Evolutionary conservation across 1,140 invertebrate species (phyloP).

Genomic region (Drosophila malerkotliana): DNA sequence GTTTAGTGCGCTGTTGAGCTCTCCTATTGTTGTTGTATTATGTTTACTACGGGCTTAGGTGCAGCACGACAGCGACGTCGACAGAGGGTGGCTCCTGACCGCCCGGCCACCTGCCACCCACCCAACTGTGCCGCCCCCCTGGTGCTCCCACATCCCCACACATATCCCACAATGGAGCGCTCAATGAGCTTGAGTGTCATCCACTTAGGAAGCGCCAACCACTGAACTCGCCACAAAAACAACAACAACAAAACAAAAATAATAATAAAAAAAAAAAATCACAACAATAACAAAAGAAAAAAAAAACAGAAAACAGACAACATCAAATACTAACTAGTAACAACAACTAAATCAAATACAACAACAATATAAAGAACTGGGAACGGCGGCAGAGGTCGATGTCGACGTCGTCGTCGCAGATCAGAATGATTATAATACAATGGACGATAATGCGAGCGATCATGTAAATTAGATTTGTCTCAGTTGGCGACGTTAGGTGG

Average conservation of each 20-base stretch:
- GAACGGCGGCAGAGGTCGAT: constrained; percentile 58
- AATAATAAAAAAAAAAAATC: constrained; percentile 34
- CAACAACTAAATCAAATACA: constrained; percentile 20
- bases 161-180: constrained; percentile 62
- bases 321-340: constrained; percentile 1
- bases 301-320: not conserved
- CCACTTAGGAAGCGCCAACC: constrained; percentile 82
- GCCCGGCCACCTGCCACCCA: not conserved
- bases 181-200: constrained; percentile 81
- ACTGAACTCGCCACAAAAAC: constrained; percentile 68
- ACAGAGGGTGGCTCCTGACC: not conserved
- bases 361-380: constrained; percentile 41
- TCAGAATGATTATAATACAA: constrained; percentile 78
- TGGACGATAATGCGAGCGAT: constrained; percentile 81
- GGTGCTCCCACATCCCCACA: constrained; percentile 26
- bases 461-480: constrained; percentile 83
- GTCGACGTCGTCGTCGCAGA: constrained; percentile 36
- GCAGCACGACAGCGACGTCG: constrained; percentile 56
- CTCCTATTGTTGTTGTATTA: constrained; percentile 69
- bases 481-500: constrained; percentile 52
- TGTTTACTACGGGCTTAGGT: constrained; percentile 74
- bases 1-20: constrained; percentile 68
- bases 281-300: not conserved
- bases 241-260: constrained; percentile 21
- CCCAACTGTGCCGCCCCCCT: not conserved